These are phyloP conservation scores for Acrobeloides nanus DNA, from an alignment of 2,888 invertebrate genomes.

Conservation along the genomic window DNA sequence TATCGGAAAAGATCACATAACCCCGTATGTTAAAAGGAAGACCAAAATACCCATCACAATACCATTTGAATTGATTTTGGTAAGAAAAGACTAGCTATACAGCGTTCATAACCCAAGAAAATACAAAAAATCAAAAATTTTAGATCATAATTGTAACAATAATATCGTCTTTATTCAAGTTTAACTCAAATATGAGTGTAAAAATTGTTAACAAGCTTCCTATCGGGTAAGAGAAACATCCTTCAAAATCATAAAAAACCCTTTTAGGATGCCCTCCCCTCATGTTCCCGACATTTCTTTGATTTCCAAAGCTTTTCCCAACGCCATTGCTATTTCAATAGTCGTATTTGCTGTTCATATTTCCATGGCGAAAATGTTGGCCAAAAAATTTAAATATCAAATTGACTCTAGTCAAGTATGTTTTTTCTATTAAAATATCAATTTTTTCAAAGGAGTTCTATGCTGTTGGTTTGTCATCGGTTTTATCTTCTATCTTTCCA, in stretches of 20 bases:
- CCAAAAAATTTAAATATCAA: slow-evolving; percentile 57
- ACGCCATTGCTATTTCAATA: slow-evolving; percentile 56
- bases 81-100: too few relatives aligned
- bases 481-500: slow-evolving; percentile 62
- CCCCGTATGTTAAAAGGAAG: neutral
- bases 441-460: too few relatives aligned
- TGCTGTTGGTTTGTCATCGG: slow-evolving; percentile 63
- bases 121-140: neutral
- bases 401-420: slow-evolving; percentile 57
- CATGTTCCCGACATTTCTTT: slow-evolving; percentile 35
- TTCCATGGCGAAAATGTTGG: slow-evolving; percentile 58
- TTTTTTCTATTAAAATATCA: too few relatives aligned
- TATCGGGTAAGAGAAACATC: slow-evolving; percentile 8
- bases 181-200: slow-evolving; percentile 4
- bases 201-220: slow-evolving; percentile 10
- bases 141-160: slow-evolving; percentile 1
- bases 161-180: neutral
- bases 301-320: slow-evolving; percentile 38
- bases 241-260: too few relatives aligned
- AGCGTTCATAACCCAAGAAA: too few relatives aligned
- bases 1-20: neutral
- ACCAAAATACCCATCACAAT: slow-evolving; percentile 51
- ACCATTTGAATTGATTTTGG: slow-evolving; percentile 54
- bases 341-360: slow-evolving; percentile 58
- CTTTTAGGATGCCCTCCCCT: slow-evolving; percentile 38